Percentiles rank a stretch among this genome's conserved stretches.
Evolutionary conservation across 2,113 vertebrate genomes (phyloP).

Genomic region (Paramisgurnus dabryanus): DNA sequence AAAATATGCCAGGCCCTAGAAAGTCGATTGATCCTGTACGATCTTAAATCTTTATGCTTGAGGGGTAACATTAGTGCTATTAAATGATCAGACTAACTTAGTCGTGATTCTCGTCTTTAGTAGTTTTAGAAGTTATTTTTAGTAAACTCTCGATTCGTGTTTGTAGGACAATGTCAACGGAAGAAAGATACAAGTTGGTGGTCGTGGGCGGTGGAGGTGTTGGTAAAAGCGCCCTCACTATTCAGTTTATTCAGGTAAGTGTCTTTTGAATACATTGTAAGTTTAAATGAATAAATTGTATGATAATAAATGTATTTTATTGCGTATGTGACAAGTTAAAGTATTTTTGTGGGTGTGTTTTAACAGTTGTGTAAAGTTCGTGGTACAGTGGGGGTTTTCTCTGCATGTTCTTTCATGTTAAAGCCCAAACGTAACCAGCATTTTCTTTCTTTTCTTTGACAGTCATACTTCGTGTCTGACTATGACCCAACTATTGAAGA

Average conservation of each 20-base stretch:
- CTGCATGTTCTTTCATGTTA: conserved; percentile 47
- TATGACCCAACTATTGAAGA: conserved; percentile 93
- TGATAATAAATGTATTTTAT: neutral
- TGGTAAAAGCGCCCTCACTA: conserved; percentile 91
- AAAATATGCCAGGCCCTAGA: conserved; percentile 21
- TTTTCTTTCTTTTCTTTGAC: conserved; percentile 46
- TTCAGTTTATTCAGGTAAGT: conserved; percentile 93
- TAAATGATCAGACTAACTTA: neutral
- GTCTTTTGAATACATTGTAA: neutral
- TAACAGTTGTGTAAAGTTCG: neutral
- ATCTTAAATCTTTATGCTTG: neutral
- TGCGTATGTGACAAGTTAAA: neutral
- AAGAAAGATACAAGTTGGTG: conserved; percentile 90
- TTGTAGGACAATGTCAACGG: conserved; percentile 66
- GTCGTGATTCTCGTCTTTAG: neutral
- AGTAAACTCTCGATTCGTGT: neutral
- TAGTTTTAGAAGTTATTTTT: neutral
- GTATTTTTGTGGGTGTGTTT: conserved; percentile 13
- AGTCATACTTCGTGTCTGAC: conserved; percentile 93
- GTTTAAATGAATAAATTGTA: neutral
- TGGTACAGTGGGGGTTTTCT: conserved; percentile 15
- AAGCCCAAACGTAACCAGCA: conserved; percentile 4
- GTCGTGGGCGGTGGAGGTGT: conserved; percentile 93
- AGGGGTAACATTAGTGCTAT: neutral
- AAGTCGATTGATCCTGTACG: neutral